Percentiles rank a stretch among this genome's conserved stretches.
Evolutionary conservation across 2,797 vertebrate species (phyloP).

Genomic region (Chlorospingus semifuscus): DNA sequence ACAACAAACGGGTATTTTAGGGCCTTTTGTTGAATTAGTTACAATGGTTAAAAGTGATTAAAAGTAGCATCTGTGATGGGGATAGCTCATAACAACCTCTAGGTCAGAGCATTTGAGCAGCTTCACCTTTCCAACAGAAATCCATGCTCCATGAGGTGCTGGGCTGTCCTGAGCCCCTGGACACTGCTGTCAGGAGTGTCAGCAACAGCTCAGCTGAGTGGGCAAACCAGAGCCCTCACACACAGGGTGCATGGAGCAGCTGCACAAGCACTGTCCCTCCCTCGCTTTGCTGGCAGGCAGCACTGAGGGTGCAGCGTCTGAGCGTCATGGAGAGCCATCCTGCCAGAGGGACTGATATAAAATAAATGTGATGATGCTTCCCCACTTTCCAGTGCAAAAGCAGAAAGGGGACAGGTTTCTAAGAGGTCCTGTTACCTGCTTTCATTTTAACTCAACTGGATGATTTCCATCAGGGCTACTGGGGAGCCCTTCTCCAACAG

Average conservation of each 20-base stretch:
- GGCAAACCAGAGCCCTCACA: not conserved
- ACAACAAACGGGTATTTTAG: not conserved
- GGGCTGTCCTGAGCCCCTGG: not conserved
- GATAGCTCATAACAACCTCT: not conserved
- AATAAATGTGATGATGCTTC: not conserved
- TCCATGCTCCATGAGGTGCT: fast-evolving
- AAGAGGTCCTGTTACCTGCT: not conserved
- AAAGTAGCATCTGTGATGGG: not conserved
- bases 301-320: fast-evolving
- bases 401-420: not conserved
- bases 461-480: not conserved
- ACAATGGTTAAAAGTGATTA: not conserved
- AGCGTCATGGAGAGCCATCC: not conserved
- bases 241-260: not conserved
- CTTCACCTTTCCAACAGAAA: not conserved
- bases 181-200: fast-evolving
- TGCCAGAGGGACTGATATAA: not conserved
- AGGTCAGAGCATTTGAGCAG: not conserved
- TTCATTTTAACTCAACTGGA: not conserved
- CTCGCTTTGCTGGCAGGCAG: not conserved
- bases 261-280: not conserved
- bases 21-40: not conserved
- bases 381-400: not conserved
- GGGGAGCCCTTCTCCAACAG: not conserved
- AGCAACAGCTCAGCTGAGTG: not conserved